phyloP scores from a whole-genome alignment of 1,140 invertebrate species.

The Hormaphis cornu region DNA sequence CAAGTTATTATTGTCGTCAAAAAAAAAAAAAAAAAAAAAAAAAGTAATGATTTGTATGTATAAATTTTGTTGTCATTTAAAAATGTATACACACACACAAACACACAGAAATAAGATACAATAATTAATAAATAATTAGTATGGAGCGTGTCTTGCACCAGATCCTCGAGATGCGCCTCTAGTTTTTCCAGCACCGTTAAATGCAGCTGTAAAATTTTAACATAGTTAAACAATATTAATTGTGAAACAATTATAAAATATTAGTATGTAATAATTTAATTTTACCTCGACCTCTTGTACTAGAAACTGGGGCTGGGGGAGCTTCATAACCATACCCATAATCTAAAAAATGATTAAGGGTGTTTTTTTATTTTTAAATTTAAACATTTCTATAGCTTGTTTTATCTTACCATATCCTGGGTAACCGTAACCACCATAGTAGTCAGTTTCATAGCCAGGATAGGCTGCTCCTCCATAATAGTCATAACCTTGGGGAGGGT shows the following conservation, averaged over 20 bases:
- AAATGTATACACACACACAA: slow-evolving; percentile 26
- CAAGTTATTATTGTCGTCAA: slow-evolving; percentile 24
- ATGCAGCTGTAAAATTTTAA: slow-evolving; percentile 15
- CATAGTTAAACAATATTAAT: not conserved
- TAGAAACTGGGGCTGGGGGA: slow-evolving; percentile 18
- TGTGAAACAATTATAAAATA: not conserved
- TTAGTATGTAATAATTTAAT: not conserved
- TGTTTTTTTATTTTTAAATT: not conserved
- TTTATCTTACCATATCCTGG: slow-evolving; percentile 20
- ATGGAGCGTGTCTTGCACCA: slow-evolving; percentile 44
- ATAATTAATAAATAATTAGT: slow-evolving; percentile 33
- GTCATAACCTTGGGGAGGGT: slow-evolving; percentile 25
- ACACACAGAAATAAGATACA: slow-evolving; percentile 11
- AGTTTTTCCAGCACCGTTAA: slow-evolving; percentile 23
- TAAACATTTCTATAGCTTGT: not conserved
- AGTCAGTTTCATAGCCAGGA: slow-evolving; percentile 24
- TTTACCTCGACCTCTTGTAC: slow-evolving; percentile 19
- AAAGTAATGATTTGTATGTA: slow-evolving; percentile 28
- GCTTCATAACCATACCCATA: slow-evolving; percentile 31
- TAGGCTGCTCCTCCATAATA: slow-evolving; percentile 24
- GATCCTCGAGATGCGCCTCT: slow-evolving; percentile 37
- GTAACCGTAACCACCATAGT: slow-evolving; percentile 24
- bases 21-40: no score
- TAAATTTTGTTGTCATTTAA: slow-evolving; percentile 13
- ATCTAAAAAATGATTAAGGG: not conserved